These are phyloP conservation scores for Cryptoprocta ferox DNA, from an alignment of 2,797 vertebrate genomes.

Conservation along the genomic window DNA sequence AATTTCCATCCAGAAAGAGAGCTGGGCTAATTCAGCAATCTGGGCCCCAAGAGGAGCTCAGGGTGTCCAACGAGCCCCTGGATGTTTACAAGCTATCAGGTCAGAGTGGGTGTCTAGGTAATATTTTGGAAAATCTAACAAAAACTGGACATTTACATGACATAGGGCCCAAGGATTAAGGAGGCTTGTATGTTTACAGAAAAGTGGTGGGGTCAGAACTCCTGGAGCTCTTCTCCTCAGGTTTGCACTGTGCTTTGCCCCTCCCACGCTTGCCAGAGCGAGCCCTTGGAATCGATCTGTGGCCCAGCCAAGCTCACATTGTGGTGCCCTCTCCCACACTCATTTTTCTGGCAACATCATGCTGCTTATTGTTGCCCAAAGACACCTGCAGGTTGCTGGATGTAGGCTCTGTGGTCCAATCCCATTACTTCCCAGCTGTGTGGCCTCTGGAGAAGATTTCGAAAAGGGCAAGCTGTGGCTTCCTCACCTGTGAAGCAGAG, in stretches of 20 bases:
- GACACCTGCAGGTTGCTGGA: accelerated
- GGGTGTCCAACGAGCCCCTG: accelerated
- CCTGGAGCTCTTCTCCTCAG: not conserved
- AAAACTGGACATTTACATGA: not conserved
- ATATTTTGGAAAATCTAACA: too few relatives aligned
- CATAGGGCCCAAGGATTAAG: not conserved
- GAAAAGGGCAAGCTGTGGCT: accelerated
- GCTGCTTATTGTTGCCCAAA: not conserved
- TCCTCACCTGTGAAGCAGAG: accelerated
- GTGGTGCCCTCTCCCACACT: not conserved
- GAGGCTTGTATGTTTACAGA: not conserved
- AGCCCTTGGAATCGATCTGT: not conserved
- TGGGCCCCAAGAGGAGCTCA: not conserved
- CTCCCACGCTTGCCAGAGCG: not conserved
- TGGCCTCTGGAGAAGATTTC: accelerated
- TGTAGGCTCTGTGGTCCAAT: not conserved
- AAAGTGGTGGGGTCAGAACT: not conserved
- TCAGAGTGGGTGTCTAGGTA: not conserved
- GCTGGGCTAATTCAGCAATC: not conserved
- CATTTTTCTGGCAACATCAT: not conserved
- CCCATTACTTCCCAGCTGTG: accelerated
- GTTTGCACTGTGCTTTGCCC: not conserved
- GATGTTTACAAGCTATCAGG: accelerated
- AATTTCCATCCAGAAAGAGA: not conserved
- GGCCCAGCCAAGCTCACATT: not conserved